These are phyloP conservation scores for Propithecus deckenii DNA, from an alignment of 2,797 vertebrate species.

Conservation along the genomic window DNA sequence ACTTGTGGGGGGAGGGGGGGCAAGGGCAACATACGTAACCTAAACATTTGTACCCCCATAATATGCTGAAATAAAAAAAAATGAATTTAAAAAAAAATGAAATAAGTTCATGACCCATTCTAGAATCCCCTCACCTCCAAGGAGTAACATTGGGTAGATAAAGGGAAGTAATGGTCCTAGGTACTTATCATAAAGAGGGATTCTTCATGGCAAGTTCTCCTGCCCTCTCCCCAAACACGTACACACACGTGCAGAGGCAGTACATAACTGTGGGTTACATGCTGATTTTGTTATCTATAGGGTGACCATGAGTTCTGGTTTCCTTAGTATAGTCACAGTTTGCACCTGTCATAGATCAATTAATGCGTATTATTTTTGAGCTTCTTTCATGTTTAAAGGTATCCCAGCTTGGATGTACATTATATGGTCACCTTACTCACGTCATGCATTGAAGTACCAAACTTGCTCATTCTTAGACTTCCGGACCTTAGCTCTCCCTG, in stretches of 20 bases:
- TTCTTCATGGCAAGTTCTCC: neutral
- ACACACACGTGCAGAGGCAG: neutral
- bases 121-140: neutral
- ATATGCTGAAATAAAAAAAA: no score
- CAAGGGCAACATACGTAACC: no score
- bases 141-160: neutral
- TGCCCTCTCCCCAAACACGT: neutral
- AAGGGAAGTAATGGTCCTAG: neutral
- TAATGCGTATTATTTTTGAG: neutral
- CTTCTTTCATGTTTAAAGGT: neutral
- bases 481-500: neutral
- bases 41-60: no score
- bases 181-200: neutral
- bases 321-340: neutral
- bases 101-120: neutral
- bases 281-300: neutral
- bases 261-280: neutral
- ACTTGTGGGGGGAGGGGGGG: no score
- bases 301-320: neutral
- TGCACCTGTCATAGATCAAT: neutral
- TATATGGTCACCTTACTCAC: neutral
- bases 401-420: neutral
- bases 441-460: neutral
- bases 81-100: no score
- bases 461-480: neutral